phyloP scores from a whole-genome alignment of 1,140 invertebrate genomes.

The Eupeodes corollae region DNA sequence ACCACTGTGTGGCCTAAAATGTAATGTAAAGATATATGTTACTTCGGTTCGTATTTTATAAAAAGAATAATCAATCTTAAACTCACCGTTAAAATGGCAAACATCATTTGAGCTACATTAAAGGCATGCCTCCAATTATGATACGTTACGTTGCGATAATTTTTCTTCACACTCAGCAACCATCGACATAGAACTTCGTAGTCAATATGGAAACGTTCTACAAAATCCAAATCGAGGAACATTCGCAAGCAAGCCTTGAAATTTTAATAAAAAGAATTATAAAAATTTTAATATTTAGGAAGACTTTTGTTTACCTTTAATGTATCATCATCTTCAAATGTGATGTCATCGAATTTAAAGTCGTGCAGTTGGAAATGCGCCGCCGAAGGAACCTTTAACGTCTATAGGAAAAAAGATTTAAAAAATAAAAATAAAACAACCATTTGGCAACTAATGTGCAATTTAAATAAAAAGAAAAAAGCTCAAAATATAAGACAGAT shows the following conservation, averaged over 20 bases:
- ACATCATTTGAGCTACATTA: slow-evolving; percentile 95
- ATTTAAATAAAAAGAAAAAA: not conserved
- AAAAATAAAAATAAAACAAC: no score
- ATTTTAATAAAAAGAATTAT: slow-evolving; percentile 2
- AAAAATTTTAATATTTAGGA: not conserved
- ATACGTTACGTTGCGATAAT: slow-evolving; percentile 91
- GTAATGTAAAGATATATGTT: not conserved
- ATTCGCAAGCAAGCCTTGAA: slow-evolving; percentile 71
- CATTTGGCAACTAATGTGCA: not conserved
- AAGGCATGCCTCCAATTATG: slow-evolving; percentile 96
- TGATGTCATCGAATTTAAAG: slow-evolving; percentile 78
- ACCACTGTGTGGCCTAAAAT: slow-evolving; percentile 76
- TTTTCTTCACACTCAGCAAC: slow-evolving; percentile 91
- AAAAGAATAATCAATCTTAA: not conserved
- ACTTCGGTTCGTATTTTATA: not conserved
- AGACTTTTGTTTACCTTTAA: slow-evolving; percentile 45
- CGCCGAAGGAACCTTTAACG: slow-evolving; percentile 65
- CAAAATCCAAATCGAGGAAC: slow-evolving; percentile 83
- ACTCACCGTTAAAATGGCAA: slow-evolving; percentile 77
- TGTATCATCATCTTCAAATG: slow-evolving; percentile 75
- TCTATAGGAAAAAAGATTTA: slow-evolving; percentile 34
- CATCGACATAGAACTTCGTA: slow-evolving; percentile 80
- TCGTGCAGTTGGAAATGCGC: slow-evolving; percentile 71
- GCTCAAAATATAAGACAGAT: no score
- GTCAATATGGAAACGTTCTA: slow-evolving; percentile 82